Evolutionary conservation across 2,797 vertebrate genomes (phyloP), one percentile per base, ranked within the genome.

Genomic region (Sebastes oblongus): DNA sequence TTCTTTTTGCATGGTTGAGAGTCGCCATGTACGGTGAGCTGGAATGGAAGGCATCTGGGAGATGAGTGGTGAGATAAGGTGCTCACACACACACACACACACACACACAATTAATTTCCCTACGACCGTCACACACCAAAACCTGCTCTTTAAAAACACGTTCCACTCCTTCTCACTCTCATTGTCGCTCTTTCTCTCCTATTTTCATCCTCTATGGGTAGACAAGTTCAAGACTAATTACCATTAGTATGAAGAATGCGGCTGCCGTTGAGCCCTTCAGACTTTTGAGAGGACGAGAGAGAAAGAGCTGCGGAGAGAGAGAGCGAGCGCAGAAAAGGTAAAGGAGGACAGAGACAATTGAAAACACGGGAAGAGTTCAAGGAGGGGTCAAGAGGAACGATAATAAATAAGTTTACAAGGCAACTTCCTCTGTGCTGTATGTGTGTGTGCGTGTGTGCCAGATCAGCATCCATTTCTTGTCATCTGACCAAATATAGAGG

Each of bases 1-100:
- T 93, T 93, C 70, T 88, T 77, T 80, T 83, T 84, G 73, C 81
- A 66, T 79, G 75, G 36, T 66, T 86, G 82, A 90, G 22, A 88
- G 75, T 77, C 72, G 32, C 67, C 29, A 16, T 72, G 65, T 80
- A 72, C 8, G 9, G 62, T 16, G 61, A 84, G 62, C 71, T 68
- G 80, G 84, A 92, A 93, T 90, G 91, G 67, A 81, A 88, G 67
- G 86, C 46, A 93, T 93, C 89, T 81, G 24, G 32, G 32, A 91
- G 91, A 92, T 92, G 80, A 77, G 66, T 73, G 46, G n/a, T 66
- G 27, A 72, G 93, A 93, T 93, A 89, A 86, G 64, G n/a, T 3
- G 20, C 18, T 22, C 42, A 52, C 12, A 62, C 59, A 4, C 16
- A 39, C 39, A 27, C 56, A 55, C 11, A 6, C 39, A 42, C 39